Percentiles rank a stretch among this genome's conserved stretches.
Evolutionary conservation across 2,113 vertebrate genomes (phyloP).

Genomic region (Caloenas nicobarica): DNA sequence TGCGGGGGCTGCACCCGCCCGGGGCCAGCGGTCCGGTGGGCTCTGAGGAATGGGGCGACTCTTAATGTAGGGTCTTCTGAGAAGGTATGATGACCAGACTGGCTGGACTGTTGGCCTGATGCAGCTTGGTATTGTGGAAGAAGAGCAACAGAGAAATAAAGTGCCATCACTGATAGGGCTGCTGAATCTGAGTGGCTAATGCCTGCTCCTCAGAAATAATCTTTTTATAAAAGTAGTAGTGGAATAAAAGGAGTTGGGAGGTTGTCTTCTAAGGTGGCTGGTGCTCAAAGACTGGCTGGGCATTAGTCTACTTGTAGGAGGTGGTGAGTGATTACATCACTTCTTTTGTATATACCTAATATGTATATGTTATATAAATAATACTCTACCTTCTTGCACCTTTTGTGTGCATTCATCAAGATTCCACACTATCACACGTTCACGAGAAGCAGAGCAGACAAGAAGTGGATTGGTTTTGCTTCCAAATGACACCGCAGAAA

Average conservation of each 20-base stretch:
- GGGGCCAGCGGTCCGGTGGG: neutral
- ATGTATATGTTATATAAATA: neutral
- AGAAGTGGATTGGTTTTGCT: slow-evolving; percentile 60
- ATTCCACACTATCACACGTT: slow-evolving; percentile 83
- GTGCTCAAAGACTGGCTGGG: neutral
- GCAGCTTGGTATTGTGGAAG: too few relatives aligned
- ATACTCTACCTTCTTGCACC: slow-evolving; percentile 72
- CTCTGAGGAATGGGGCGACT: rapidly evolving
- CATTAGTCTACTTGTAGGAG: too few relatives aligned
- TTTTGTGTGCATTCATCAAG: slow-evolving; percentile 75
- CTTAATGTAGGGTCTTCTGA: neutral
- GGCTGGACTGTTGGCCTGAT: neutral
- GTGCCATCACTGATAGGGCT: rapidly evolving
- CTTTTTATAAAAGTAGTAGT: too few relatives aligned
- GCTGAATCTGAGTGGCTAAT: neutral
- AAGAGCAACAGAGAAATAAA: neutral
- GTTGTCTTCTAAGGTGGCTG: neutral
- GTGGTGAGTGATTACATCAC: too few relatives aligned
- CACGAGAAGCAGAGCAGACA: slow-evolving; percentile 86
- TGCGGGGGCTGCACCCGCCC: neutral
- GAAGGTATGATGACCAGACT: rapidly evolving
- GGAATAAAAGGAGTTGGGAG: neutral
- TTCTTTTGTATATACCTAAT: too few relatives aligned
- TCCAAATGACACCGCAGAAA: slow-evolving; percentile 84
- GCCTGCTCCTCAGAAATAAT: neutral